Conservation (phyloP, 1,140 invertebrate species). For the Pseudomyrmex gracilis region DNA sequence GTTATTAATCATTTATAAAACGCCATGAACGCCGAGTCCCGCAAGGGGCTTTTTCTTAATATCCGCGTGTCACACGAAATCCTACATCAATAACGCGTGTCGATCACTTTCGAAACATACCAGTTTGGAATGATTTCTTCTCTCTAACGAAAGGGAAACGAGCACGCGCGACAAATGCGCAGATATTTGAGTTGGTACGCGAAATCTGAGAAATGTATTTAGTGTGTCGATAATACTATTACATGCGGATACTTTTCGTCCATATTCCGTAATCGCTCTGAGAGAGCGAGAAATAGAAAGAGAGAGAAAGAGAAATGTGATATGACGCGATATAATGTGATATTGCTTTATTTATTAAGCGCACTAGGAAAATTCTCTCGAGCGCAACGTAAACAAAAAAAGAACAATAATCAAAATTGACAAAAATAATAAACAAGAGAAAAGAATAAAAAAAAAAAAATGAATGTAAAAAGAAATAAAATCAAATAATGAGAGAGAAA, state of each 20-base stretch:
- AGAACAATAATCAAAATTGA: too few relatives aligned
- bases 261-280: not conserved
- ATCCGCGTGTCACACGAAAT: constrained; percentile 45
- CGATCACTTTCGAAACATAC: not conserved
- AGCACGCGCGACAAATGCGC: not conserved
- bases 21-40: constrained; percentile 12
- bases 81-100: constrained; percentile 33
- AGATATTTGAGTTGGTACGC: constrained; percentile 8
- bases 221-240: not conserved
- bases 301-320: not conserved
- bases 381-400: too few relatives aligned
- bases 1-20: constrained; percentile 50
- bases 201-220: not conserved
- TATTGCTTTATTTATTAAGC: too few relatives aligned
- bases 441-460: too few relatives aligned
- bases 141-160: not conserved
- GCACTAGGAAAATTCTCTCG: too few relatives aligned
- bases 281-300: not conserved
- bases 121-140: not conserved
- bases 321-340: too few relatives aligned
- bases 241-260: not conserved
- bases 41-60: constrained; percentile 32
- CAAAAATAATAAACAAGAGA: too few relatives aligned
- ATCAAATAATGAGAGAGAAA: not conserved
- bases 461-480: too few relatives aligned